Evolutionary conservation across 2,797 vertebrate species (phyloP).

Genomic region (Orestias chungarensis): DNA sequence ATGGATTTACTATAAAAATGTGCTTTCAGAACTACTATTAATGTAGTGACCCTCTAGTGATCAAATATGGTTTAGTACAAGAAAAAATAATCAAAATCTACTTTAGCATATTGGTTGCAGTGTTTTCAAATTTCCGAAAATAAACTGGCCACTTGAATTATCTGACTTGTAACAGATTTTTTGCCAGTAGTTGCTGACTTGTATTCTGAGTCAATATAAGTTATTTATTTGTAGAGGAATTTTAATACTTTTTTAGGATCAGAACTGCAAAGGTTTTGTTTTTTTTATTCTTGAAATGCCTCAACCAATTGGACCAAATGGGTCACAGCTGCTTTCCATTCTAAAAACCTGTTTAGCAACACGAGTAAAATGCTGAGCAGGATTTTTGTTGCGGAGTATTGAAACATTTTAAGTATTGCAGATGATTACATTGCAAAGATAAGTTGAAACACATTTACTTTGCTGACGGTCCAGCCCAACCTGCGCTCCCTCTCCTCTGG

Average conservation of each 20-base stretch:
- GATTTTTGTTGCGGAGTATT: not conserved
- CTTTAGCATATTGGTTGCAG: not conserved
- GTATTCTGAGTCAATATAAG: not conserved
- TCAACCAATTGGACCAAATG: not conserved
- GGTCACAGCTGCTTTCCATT: not conserved
- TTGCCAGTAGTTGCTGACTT: too few species aligned
- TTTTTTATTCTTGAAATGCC: not conserved
- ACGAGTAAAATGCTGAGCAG: not conserved
- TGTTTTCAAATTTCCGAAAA: not conserved
- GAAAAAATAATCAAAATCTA: not conserved
- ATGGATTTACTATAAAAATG: not conserved
- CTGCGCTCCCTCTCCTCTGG: slow-evolving; percentile 33
- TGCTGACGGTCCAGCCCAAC: slow-evolving; percentile 46
- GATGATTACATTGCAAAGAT: slow-evolving; percentile 25
- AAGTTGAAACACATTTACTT: slow-evolving; percentile 13
- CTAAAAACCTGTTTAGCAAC: not conserved
- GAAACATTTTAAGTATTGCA: not conserved
- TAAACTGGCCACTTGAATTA: not conserved
- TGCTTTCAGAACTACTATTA: not conserved
- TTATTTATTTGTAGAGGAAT: not conserved
- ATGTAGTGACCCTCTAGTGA: not conserved
- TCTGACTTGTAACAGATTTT: not conserved
- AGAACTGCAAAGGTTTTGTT: not conserved
- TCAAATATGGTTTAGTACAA: not conserved
- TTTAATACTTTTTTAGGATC: not conserved